Conservation (phyloP, 2,113 vertebrate genomes). For the Acinonyx jubatus region DNA sequence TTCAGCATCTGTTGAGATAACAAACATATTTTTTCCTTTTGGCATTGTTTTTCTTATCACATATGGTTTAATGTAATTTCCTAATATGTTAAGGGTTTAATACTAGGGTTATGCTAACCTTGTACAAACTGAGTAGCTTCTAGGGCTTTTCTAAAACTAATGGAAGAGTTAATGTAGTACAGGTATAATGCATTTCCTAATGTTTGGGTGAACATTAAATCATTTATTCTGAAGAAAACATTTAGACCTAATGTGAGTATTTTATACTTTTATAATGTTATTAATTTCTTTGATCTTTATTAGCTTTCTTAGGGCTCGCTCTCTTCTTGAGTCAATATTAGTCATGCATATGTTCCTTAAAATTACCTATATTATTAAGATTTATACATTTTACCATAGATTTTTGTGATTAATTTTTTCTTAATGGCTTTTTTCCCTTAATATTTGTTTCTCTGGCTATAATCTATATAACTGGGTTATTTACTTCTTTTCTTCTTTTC, state of each 20-base stretch:
- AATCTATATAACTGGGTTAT: neutral
- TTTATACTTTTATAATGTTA: neutral
- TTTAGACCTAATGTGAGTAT: neutral
- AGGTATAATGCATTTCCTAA: neutral
- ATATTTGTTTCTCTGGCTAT: neutral
- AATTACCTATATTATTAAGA: neutral
- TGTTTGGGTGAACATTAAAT: neutral
- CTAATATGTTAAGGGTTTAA: neutral
- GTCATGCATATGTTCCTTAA: neutral
- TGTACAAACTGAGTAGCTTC: neutral
- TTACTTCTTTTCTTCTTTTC: neutral
- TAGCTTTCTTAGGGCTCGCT: neutral
- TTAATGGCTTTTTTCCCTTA: neutral
- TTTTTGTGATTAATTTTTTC: neutral
- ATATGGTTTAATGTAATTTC: neutral
- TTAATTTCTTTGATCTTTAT: neutral
- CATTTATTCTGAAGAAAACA: constrained; percentile 13
- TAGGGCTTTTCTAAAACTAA: neutral
- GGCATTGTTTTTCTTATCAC: neutral
- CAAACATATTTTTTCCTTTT: neutral
- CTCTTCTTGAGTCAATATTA: constrained; percentile 8
- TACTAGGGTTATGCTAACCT: neutral
- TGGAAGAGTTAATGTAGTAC: neutral
- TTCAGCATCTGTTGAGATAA: neutral
- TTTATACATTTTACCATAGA: neutral